A percentile compares a stretch with the other conserved stretches of the same genome.
phyloP scores from a whole-genome alignment of 1,140 invertebrate species.

The Drosophila quadrilineata region DNA sequence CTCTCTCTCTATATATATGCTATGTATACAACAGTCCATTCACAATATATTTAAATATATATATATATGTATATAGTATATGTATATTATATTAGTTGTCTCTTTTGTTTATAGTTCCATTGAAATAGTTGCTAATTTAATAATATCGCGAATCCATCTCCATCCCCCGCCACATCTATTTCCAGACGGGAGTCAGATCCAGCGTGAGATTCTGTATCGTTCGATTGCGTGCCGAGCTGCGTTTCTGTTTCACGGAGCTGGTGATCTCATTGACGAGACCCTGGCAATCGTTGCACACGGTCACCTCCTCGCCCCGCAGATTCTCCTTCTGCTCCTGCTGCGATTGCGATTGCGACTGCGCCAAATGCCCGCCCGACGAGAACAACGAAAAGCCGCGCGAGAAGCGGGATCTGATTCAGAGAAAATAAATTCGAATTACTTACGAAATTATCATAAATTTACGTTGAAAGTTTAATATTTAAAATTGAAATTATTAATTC shows the following conservation, averaged over 20 bases:
- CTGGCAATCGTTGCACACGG: conserved; percentile 96
- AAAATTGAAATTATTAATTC: no score
- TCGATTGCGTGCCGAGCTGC: conserved; percentile 89
- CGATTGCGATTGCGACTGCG: conserved; percentile 57
- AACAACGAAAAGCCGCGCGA: conserved; percentile 82
- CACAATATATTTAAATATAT: no score
- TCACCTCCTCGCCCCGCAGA: conserved; percentile 90
- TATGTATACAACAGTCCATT: conserved; percentile 60
- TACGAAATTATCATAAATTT: no score
- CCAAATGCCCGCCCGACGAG: conserved; percentile 80
- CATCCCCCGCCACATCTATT: conserved; percentile 70
- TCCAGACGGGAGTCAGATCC: conserved; percentile 90
- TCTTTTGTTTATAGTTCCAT: background rate
- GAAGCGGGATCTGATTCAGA: conserved; percentile 78
- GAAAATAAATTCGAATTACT: no score
- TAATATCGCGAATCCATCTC: conserved; percentile 16
- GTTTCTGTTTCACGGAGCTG: conserved; percentile 89
- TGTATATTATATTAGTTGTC: conserved; percentile 10
- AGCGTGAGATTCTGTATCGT: conserved; percentile 90
- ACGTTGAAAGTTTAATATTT: no score
- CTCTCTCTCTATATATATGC: conserved; percentile 10
- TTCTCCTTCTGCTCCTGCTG: conserved; percentile 83
- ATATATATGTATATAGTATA: conserved; percentile 30
- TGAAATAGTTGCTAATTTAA: conserved; percentile 7
- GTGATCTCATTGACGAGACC: conserved; percentile 96